Percentiles rank a stretch among this genome's conserved stretches.
Evolutionary conservation across 2,888 invertebrate species (phyloP).

Genomic region (Halictus ligatus): DNA sequence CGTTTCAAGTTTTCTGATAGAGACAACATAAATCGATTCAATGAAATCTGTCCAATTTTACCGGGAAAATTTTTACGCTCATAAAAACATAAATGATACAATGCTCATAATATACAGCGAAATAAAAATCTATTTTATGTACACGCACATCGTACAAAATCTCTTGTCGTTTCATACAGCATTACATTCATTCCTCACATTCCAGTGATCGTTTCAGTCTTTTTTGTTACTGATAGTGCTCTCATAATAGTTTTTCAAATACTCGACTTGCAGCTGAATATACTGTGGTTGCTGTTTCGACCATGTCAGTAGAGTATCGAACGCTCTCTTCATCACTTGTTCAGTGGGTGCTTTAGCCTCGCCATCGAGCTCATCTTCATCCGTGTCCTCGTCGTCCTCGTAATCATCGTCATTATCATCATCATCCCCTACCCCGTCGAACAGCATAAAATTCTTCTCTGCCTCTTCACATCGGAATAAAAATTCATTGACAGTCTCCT

Average conservation of each 20-base stretch:
- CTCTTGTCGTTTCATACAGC: not conserved
- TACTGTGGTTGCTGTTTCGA: conserved; percentile 9
- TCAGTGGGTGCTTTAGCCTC: not conserved
- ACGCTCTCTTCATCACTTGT: not conserved
- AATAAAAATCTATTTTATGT: not conserved
- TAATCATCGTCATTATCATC: not conserved
- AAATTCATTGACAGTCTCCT: conserved; percentile 9
- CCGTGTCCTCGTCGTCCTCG: not conserved
- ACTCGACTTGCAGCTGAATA: conserved; percentile 8
- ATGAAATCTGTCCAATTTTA: not conserved
- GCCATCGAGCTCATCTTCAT: not conserved
- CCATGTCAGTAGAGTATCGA: not conserved
- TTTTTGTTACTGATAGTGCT: conserved; percentile 5
- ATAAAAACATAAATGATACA: not conserved
- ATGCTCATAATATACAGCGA: not conserved
- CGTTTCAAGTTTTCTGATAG: not conserved
- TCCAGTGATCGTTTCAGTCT: not conserved
- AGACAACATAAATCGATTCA: not conserved
- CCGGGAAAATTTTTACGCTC: not conserved
- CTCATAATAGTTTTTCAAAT: conserved; percentile 10
- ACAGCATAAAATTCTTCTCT: not conserved
- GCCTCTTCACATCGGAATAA: not conserved
- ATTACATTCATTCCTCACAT: not conserved
- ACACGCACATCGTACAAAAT: not conserved
- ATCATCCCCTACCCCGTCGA: not conserved